Conservation (phyloP, 2,888 invertebrate genomes). For the Dryococelus australis region DNA sequence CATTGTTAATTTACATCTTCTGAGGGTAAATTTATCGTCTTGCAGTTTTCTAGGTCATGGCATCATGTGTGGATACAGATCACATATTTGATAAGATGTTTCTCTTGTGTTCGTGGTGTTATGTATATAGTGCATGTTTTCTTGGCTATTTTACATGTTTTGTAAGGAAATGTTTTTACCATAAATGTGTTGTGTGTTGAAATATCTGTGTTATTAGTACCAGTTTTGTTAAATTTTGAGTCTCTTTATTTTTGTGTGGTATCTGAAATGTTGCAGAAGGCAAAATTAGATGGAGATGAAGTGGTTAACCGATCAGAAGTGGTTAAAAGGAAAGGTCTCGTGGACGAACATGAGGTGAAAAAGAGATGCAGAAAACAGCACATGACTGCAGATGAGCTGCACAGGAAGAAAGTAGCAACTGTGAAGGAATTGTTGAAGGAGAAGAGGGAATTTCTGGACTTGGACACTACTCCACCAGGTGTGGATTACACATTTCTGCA, state of each 20-base stretch:
- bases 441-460: conserved; percentile 45
- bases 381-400: conserved; percentile 38
- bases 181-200: background rate
- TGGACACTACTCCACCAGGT: conserved; percentile 11
- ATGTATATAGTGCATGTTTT: background rate
- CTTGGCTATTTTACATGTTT: background rate
- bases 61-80: no score
- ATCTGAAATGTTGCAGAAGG: conserved; percentile 34
- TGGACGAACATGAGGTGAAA: conserved; percentile 51
- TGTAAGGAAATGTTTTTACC: background rate
- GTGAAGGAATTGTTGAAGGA: conserved; percentile 52
- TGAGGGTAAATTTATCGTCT: no score
- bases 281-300: conserved; percentile 36
- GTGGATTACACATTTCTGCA: background rate
- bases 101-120: no score
- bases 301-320: conserved; percentile 33
- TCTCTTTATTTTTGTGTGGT: background rate
- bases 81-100: no score
- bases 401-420: conserved; percentile 48
- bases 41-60: no score
- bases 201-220: background rate
- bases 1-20: no score
- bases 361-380: conserved; percentile 51
- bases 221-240: background rate
- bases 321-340: conserved; percentile 41